Base-by-base conservation (phyloP, 1,140 invertebrate genomes). In the Drosophila nebulosa region DNA sequence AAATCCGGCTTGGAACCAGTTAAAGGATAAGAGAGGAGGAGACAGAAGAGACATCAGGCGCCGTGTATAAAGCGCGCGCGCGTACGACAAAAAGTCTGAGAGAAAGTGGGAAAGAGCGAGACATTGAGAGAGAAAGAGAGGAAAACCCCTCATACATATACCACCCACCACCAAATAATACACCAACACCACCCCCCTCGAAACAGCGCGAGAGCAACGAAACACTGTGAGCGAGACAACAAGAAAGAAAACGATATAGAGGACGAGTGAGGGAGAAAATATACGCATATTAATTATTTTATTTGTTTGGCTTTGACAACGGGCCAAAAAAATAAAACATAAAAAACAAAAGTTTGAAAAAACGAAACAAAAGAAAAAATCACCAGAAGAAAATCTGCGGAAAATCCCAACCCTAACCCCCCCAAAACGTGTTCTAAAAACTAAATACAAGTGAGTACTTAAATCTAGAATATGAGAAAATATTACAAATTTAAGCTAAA, bases 381-480 rank as follows among this genome's bases (percentile, higher is more conserved):
- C 9, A 32, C 9, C 30, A 32, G 6, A 46, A 66, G 32, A 16
- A 64, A 63, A 52, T 51, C 51, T n/a, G 18, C 50, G 16, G 57
- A 62, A 39, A 10, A n/a, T n/a, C n/a, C n/a, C n/a, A n/a, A n/a
- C n/a, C n/a, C n/a, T n/a, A n/a, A 26, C 24, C 42, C 22, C 59
- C 24, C 32, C 22, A 55, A 21, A 35, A 36, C 46, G 55, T 59
- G 42, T 56, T 56, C 68, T 70, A 55, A 70, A 78, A 70, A 78
- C 36, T 16, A 35, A 75, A 81, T 74, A 81, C 83, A 75, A 86
- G 81, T 86, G 83, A 86, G 81, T 86, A 86, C 78, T 78, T 64
- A 7, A 57, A 83, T 63, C 57, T 46, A 46, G 7, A 21, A 46
- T 46, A 46, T 46, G 39, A 46, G 7, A 46, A 9, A 16, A 7